Evolutionary conservation across 2,113 vertebrate genomes (phyloP).

Genomic region (Anseranas semipalmata): DNA sequence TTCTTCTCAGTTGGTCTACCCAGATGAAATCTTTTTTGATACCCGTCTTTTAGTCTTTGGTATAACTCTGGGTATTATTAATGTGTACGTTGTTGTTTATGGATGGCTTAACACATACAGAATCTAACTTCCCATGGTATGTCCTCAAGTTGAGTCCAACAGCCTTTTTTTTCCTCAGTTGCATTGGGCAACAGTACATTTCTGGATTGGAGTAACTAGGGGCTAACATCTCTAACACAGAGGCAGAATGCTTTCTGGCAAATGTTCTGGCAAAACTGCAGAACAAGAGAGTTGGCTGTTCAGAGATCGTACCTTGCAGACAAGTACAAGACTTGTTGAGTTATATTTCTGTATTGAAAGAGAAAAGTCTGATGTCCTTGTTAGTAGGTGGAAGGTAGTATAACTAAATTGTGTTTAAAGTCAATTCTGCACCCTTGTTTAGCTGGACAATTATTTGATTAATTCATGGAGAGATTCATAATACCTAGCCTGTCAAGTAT

Average conservation of each 20-base stretch:
- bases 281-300: neutral
- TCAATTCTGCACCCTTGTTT: neutral
- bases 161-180: neutral
- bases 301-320: neutral
- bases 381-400: neutral
- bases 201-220: neutral
- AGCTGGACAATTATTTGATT: neutral
- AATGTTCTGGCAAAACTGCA: neutral
- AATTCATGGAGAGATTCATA: neutral
- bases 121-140: neutral
- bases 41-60: neutral
- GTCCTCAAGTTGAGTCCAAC: neutral
- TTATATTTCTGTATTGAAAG: neutral
- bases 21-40: neutral
- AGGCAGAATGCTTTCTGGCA: neutral
- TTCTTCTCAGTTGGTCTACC: neutral
- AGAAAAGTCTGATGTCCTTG: neutral
- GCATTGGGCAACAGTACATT: neutral
- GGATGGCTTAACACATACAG: neutral
- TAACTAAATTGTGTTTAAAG: neutral
- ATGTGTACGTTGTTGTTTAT: neutral
- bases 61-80: neutral
- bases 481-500: neutral
- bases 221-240: rapidly evolving
- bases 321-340: neutral